phyloP scores from a whole-genome alignment of 2,113 vertebrate species.

The Crotophaga sulcirostris region DNA sequence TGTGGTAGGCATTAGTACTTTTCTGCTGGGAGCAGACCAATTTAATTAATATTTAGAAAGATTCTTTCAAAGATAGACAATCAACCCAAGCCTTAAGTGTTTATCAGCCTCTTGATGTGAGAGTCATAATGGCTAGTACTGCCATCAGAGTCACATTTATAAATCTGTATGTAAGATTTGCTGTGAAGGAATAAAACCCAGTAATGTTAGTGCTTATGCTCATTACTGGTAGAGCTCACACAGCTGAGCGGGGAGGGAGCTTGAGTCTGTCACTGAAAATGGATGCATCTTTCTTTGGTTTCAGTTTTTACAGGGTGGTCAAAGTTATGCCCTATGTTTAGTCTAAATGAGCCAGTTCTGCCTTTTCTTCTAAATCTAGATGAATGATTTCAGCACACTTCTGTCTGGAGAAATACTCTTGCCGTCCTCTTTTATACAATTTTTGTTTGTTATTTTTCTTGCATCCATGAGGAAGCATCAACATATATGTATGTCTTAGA shows the following conservation, averaged over 20 bases:
- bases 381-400: neutral
- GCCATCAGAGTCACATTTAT: neutral
- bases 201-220: neutral
- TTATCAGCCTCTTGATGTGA: slow-evolving; percentile 3
- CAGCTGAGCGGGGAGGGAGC: neutral
- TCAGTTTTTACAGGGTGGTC: neutral
- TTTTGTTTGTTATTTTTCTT: neutral
- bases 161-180: neutral
- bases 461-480: neutral
- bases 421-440: neutral
- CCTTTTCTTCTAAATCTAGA: neutral
- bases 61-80: slow-evolving; percentile 5
- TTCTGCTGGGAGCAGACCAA: neutral
- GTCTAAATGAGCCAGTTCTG: neutral
- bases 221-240: slow-evolving; percentile 9
- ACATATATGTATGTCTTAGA: neutral
- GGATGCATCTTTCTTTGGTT: neutral
- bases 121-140: neutral
- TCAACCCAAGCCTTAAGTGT: neutral
- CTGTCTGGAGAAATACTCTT: neutral
- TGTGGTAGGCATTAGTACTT: neutral
- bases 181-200: neutral
- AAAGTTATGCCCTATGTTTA: neutral
- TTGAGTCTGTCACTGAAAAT: neutral
- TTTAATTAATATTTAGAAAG: slow-evolving; percentile 31